These are phyloP conservation scores for Fringilla coelebs DNA, from an alignment of 2,797 vertebrate species.

Conservation along the genomic window DNA sequence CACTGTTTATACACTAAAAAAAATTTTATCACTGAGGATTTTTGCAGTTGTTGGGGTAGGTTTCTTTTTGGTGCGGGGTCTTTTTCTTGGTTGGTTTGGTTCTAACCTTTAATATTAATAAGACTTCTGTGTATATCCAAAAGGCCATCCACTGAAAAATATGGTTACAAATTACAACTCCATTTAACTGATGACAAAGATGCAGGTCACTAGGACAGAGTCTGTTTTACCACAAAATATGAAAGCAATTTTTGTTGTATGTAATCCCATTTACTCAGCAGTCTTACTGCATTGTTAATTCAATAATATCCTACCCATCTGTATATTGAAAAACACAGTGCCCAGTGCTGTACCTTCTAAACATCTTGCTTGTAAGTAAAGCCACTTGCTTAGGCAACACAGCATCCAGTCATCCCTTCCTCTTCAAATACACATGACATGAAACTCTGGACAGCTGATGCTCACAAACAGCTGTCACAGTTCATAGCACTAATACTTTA, in stretches of 20 bases:
- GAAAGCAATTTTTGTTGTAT: not conserved
- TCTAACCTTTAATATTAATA: not conserved
- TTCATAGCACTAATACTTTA: not conserved
- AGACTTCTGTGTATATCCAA: not conserved
- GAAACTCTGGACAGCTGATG: not conserved
- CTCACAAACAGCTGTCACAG: not conserved
- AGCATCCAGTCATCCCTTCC: not conserved
- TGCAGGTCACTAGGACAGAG: not conserved
- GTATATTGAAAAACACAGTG: not conserved
- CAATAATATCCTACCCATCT: not conserved
- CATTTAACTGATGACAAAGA: not conserved
- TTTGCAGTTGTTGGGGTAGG: not conserved
- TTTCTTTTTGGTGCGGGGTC: rapidly evolving
- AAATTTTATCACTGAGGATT: not conserved
- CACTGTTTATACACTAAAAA: not conserved
- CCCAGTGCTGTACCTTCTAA: not conserved
- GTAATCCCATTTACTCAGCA: not conserved
- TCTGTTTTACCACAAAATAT: not conserved
- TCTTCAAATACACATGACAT: not conserved
- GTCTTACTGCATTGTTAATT: not conserved
- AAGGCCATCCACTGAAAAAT: not conserved
- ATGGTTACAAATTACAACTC: not conserved
- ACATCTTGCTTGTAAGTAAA: not conserved
- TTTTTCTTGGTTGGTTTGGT: not conserved
- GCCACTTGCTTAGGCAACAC: not conserved